Conservation (phyloP, 2,797 vertebrate genomes). For the Ciconia nigra region DNA sequence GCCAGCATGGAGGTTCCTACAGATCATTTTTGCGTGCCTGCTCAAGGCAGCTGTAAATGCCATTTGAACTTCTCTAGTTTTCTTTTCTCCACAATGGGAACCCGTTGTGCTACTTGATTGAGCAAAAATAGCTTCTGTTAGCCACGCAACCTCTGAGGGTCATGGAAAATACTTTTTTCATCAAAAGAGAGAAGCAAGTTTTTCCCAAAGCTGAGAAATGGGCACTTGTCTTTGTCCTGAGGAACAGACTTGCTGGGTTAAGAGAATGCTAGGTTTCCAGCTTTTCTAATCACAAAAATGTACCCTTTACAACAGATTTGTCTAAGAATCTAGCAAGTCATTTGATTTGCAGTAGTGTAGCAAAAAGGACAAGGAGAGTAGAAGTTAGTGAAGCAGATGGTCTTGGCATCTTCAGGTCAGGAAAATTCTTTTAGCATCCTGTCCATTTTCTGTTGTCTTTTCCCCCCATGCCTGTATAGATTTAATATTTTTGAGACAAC, state of each 20-base stretch:
- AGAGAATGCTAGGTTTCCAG: not conserved
- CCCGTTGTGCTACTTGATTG: not conserved
- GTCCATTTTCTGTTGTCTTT: not conserved
- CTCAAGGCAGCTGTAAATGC: not conserved
- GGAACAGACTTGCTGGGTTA: not conserved
- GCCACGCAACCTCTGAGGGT: not conserved
- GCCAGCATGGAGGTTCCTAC: not conserved
- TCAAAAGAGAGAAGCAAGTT: not conserved
- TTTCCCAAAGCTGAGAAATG: not conserved
- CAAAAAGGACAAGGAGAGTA: not conserved
- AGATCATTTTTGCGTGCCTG: not conserved
- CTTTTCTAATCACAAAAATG: not conserved
- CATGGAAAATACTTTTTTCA: not conserved
- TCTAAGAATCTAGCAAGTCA: not conserved
- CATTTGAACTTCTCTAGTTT: not conserved
- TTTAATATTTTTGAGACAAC: not conserved
- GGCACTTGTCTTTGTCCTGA: not conserved
- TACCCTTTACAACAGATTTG: not conserved
- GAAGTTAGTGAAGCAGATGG: not conserved
- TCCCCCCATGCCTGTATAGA: accelerated
- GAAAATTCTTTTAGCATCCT: not conserved
- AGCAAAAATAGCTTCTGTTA: not conserved
- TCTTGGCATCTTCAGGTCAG: not conserved
- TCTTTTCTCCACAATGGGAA: not conserved
- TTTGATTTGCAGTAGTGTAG: not conserved